These are phyloP conservation scores for Brenthis hecate DNA, from an alignment of 2,888 invertebrate species.

Conservation along the genomic window DNA sequence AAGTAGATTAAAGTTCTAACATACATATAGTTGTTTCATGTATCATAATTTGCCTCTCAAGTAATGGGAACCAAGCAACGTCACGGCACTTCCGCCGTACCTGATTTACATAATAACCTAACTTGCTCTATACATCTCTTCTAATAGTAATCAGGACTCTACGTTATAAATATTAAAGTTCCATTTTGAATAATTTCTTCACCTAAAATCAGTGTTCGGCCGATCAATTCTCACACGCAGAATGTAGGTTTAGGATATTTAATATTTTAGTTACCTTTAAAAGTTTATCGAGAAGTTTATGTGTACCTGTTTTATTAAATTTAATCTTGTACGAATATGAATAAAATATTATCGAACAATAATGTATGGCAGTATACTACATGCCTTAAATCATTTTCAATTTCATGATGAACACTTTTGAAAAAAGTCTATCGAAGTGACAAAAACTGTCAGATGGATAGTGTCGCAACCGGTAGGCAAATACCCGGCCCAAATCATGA, in stretches of 20 bases:
- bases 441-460: conserved; percentile 53
- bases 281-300: neutral
- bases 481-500: conserved; percentile 77
- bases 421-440: conserved; percentile 30
- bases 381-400: neutral
- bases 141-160: conserved; percentile 53
- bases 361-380: too few species aligned
- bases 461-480: conserved; percentile 66
- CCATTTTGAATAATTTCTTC: conserved; percentile 50
- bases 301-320: neutral
- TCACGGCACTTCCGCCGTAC: conserved; percentile 67
- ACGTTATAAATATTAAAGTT: conserved; percentile 47
- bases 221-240: conserved; percentile 69
- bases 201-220: conserved; percentile 54
- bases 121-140: conserved; percentile 53
- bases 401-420: neutral
- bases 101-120: conserved; percentile 77
- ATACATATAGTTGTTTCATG: conserved; percentile 56
- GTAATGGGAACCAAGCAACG: conserved; percentile 71
- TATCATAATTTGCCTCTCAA: conserved; percentile 73
- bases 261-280: conserved; percentile 46
- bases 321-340: too few species aligned
- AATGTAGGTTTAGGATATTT: conserved; percentile 67
- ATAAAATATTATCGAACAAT: too few species aligned
- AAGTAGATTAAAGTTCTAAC: too few species aligned